Evolutionary conservation across 2,888 invertebrate species (phyloP), one percentile per base, ranked within the genome.

Genomic region (Tridacna gigas): DNA sequence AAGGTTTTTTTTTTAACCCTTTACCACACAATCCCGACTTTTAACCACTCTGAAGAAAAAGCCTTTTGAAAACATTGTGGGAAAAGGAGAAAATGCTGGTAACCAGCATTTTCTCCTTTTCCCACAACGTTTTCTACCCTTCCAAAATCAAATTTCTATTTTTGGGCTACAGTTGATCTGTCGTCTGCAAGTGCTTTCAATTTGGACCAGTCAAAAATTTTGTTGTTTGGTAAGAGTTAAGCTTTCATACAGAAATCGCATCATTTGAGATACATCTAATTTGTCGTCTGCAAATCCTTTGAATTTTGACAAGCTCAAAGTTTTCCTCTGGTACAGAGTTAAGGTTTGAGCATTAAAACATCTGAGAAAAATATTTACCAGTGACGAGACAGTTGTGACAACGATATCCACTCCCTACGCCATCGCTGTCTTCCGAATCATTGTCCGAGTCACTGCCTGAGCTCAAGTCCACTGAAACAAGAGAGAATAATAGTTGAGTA

Each of bases 391-490:
- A 97, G 93, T 97, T 97, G 86, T 97, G 96, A 92, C 97, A 97
- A 74, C 96, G 95, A 91, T 96, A 97, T 47, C 96, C 95, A 86
- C 95, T 97, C 85, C 95, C 97, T 51, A 98, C 96, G 81, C 98
- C 98, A 82, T 98, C 98, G 95, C 98, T 98, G 95, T 98, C 98
- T 95, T 98, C 98, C 95, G 98, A 98, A 94, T 98, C 98, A 89
- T 98, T 98, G 95, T 97, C 98, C 0, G 93, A 93, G 89, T 96
- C 96, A 93, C 96, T 96, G 18, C 96, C 96, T 26, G 96, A 96
- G 91, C 96, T 96, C 88, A 96, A 95, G 92, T 96, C 96, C 87
- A 96, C 96, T 96, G 83, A 89, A 89, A 74, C 20, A 37, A 56
- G 20, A 56, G 9, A 56, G 20, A 56, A 20, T 5, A 56, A 56